These are phyloP conservation scores for Microtus richardsoni DNA, from an alignment of 2,113 vertebrate species.

Conservation along the genomic window DNA sequence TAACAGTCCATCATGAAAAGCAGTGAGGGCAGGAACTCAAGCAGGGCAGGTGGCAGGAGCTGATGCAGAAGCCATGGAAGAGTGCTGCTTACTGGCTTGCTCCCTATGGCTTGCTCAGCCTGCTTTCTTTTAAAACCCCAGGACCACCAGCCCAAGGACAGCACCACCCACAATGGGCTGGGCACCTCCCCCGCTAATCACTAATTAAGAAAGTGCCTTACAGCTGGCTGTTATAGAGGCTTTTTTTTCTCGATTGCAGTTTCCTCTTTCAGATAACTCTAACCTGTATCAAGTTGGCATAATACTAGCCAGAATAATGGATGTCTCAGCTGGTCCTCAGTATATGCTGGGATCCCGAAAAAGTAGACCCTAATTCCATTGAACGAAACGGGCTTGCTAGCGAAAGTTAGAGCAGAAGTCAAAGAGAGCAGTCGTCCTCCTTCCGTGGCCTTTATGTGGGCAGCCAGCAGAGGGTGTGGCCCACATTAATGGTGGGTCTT, in stretches of 20 bases:
- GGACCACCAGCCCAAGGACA: neutral
- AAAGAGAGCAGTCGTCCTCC: neutral
- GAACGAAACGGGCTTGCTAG: neutral
- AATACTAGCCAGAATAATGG: neutral
- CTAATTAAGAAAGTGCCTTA: neutral
- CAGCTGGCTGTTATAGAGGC: neutral
- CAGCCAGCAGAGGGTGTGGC: neutral
- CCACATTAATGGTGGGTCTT: neutral
- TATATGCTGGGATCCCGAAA: neutral
- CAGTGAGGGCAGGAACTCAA: neutral
- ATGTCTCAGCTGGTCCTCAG: neutral
- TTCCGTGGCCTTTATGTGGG: neutral
- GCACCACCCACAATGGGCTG: neutral
- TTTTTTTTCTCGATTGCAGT: neutral
- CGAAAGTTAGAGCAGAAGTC: neutral
- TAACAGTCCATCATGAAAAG: neutral
- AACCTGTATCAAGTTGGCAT: neutral
- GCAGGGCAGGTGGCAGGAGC: neutral
- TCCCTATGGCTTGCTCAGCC: neutral
- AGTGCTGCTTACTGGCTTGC: neutral
- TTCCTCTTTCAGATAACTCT: neutral
- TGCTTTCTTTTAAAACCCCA: neutral
- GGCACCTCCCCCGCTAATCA: neutral
- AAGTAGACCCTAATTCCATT: neutral
- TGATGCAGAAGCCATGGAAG: neutral